Evolutionary conservation across 2,888 invertebrate species (phyloP).

Genomic region (Lysandra coridon): DNA sequence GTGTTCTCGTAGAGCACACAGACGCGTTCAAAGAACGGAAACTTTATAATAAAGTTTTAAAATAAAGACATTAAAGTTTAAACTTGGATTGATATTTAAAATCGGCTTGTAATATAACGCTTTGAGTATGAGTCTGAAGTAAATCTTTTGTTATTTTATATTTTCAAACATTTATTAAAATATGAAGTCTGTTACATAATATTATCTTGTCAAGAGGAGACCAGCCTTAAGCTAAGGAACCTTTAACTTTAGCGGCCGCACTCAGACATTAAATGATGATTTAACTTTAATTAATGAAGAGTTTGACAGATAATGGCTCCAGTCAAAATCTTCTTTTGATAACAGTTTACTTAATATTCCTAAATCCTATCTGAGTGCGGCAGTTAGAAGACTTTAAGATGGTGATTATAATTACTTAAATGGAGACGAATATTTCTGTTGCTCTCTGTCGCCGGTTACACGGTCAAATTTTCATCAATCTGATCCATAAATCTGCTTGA

Average conservation of each 20-base stretch:
- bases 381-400: too few species aligned
- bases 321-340: too few species aligned
- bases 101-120: constrained; percentile 10
- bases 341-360: too few species aligned
- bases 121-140: constrained; percentile 14
- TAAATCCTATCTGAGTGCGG: too few species aligned
- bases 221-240: background rate
- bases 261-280: too few species aligned
- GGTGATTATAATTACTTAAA: too few species aligned
- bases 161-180: background rate
- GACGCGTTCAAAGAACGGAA: background rate
- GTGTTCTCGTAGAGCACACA: constrained; percentile 1
- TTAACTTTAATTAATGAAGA: too few species aligned
- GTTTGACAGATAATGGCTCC: too few species aligned
- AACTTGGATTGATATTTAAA: background rate
- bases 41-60: background rate
- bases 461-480: too few species aligned
- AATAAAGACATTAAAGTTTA: constrained; percentile 13
- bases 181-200: background rate
- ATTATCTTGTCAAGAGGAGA: background rate
- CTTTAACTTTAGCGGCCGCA: background rate
- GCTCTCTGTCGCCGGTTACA: too few species aligned
- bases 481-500: too few species aligned
- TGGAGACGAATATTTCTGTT: background rate
- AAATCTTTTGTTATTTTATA: background rate